Evolutionary conservation across 2,797 vertebrate species (phyloP).

Genomic region (Buphagus erythrorhynchus): DNA sequence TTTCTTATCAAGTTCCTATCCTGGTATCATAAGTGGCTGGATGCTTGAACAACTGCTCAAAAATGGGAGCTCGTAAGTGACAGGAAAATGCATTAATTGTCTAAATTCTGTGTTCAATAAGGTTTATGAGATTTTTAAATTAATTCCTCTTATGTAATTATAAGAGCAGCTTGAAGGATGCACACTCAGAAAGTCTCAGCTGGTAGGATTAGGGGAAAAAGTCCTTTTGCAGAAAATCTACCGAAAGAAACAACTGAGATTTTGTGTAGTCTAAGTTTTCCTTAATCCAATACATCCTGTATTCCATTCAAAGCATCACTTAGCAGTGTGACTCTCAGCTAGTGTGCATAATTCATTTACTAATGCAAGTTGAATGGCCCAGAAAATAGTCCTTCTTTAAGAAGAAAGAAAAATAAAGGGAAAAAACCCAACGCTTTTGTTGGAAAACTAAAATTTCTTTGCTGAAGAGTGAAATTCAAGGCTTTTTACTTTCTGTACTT

Average conservation of each 20-base stretch:
- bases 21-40: background rate
- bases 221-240: background rate
- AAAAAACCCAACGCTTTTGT: fast-evolving
- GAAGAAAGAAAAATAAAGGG: fast-evolving
- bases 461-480: background rate
- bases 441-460: background rate
- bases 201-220: background rate
- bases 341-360: background rate
- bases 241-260: background rate
- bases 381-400: background rate
- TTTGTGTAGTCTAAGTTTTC: background rate
- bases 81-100: background rate
- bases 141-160: background rate
- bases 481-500: background rate
- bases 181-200: background rate
- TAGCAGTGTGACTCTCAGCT: background rate
- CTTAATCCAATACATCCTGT: background rate
- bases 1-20: background rate
- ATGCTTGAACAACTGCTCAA: background rate
- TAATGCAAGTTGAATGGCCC: background rate
- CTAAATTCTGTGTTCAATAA: background rate
- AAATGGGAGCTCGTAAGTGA: background rate
- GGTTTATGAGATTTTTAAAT: background rate
- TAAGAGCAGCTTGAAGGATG: background rate
- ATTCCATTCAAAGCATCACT: background rate